These are phyloP conservation scores for Orestias chungarensis DNA, from an alignment of 2,797 vertebrate species.

Conservation along the genomic window DNA sequence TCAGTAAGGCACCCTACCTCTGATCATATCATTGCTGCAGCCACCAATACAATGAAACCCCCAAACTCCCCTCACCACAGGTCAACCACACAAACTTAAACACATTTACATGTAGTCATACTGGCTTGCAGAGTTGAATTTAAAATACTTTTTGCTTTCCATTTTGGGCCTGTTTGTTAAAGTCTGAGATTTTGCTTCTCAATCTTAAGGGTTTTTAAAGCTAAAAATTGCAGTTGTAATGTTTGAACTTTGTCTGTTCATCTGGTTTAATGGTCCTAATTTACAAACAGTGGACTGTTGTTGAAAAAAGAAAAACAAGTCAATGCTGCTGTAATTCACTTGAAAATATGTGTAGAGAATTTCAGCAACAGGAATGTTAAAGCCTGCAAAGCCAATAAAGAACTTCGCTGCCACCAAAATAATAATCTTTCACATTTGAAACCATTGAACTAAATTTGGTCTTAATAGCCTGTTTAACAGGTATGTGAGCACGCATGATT, in stretches of 20 bases:
- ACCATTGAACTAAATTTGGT: background rate
- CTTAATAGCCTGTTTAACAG: constrained; percentile 15
- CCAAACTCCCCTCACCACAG: constrained; percentile 34
- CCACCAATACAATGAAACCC: constrained; percentile 36
- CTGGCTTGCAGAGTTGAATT: background rate
- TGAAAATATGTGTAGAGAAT: background rate
- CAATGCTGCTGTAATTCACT: background rate
- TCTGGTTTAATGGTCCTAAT: background rate
- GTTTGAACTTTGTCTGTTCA: background rate
- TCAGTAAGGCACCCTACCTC: constrained; percentile 9
- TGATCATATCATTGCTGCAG: constrained; percentile 48
- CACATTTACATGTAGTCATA: constrained; percentile 1
- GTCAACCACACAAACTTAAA: constrained; percentile 26
- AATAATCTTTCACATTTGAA: background rate
- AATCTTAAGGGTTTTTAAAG: background rate
- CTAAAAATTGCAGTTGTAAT: background rate
- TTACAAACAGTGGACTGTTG: background rate
- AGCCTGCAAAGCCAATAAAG: background rate
- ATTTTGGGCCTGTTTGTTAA: background rate
- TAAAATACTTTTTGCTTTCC: background rate
- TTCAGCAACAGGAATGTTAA: background rate
- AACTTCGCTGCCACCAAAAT: background rate
- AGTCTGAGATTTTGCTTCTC: background rate
- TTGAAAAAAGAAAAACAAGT: background rate
- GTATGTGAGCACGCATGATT: constrained; percentile 7